Conservation (phyloP, 1,140 invertebrate species). For the Archegozetes longisetosus region DNA sequence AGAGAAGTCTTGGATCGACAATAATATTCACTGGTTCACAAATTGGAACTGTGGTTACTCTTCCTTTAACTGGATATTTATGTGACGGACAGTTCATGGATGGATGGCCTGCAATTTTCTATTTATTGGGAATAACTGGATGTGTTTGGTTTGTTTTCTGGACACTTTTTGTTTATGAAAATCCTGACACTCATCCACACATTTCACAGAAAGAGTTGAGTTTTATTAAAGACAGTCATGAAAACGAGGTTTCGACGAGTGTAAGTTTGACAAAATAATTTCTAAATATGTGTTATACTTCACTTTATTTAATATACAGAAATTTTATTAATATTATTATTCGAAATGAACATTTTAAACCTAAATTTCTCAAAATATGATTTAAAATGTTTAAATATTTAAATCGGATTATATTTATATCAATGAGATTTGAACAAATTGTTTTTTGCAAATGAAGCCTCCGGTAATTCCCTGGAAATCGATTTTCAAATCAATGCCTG, state of each 20-base stretch:
- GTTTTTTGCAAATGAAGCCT: too few relatives aligned
- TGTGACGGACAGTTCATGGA: constrained; percentile 11
- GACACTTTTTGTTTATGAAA: constrained; percentile 14
- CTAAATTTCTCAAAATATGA: not conserved
- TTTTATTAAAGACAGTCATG: constrained; percentile 36
- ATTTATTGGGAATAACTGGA: constrained; percentile 16
- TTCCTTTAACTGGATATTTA: constrained; percentile 19
- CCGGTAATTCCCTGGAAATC: constrained; percentile 67
- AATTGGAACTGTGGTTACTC: constrained; percentile 26
- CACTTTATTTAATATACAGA: too few relatives aligned
- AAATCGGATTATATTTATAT: too few relatives aligned
- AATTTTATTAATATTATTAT: too few relatives aligned
- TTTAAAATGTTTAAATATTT: constrained; percentile 23
- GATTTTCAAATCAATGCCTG: constrained; percentile 59
- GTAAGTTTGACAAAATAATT: too few relatives aligned
- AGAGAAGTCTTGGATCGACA: constrained; percentile 22
- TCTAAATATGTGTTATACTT: too few relatives aligned
- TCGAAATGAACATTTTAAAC: not conserved
- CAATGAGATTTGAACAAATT: too few relatives aligned
- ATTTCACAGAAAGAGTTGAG: constrained; percentile 13
- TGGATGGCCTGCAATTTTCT: constrained; percentile 18
- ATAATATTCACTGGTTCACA: constrained; percentile 48
- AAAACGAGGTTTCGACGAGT: constrained; percentile 16
- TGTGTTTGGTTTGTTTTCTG: constrained; percentile 19
- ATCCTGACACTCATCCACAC: constrained; percentile 15